A percentile compares a stretch with the other conserved stretches of the same genome.
phyloP scores from a whole-genome alignment of 2,113 vertebrate genomes.

The Clinocottus analis region DNA sequence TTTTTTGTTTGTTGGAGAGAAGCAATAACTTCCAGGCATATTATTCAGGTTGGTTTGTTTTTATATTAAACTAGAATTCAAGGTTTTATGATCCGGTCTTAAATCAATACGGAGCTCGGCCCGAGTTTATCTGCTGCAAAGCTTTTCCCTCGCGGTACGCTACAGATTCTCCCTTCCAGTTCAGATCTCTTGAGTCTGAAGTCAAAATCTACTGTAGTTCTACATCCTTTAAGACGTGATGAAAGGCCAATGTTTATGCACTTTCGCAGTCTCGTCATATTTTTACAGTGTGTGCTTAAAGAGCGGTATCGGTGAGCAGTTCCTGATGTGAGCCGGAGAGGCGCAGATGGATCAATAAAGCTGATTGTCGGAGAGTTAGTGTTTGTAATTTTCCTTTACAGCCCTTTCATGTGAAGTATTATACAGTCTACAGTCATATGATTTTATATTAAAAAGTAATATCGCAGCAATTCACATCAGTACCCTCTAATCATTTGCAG shows the following conservation, averaged over 20 bases:
- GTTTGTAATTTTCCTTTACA: constrained; percentile 18
- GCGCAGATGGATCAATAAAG: neutral
- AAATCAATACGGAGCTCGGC: constrained; percentile 52
- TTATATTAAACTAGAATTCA: constrained; percentile 18
- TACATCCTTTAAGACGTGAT: neutral
- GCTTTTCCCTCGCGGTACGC: constrained; percentile 26
- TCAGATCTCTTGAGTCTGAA: constrained; percentile 9
- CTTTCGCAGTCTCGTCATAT: neutral
- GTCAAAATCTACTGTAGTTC: neutral
- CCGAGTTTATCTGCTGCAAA: constrained; percentile 36
- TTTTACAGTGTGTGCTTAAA: constrained; percentile 4
- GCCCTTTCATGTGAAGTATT: neutral
- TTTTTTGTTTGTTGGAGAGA: no score
- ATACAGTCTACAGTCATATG: neutral
- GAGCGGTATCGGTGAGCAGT: neutral
- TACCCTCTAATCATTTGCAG: neutral
- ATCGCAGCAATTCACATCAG: neutral
- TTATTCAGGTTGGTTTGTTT: constrained; percentile 17
- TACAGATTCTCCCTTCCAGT: constrained; percentile 14
- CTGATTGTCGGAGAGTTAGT: neutral
- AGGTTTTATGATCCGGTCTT: constrained; percentile 23
- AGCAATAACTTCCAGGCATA: neutral
- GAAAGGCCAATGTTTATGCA: neutral
- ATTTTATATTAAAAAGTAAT: constrained; percentile 1
- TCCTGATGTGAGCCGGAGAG: neutral